A percentile compares a stretch with the other conserved stretches of the same genome.
Evolutionary conservation across 2,113 vertebrate genomes (phyloP).

Genomic region (Poeciliopsis turrubarensis): DNA sequence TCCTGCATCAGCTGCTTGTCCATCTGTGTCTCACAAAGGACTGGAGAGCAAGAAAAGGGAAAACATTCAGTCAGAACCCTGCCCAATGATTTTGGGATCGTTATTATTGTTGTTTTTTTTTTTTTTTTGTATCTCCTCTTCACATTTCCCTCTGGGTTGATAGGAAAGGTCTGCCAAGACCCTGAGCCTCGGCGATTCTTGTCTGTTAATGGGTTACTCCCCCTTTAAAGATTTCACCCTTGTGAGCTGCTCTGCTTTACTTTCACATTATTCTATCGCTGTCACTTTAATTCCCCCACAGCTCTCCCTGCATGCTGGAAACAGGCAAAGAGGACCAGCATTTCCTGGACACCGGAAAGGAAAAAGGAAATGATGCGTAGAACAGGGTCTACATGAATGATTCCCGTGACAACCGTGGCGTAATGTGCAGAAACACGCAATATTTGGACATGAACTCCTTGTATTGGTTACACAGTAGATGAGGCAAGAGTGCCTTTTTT

Average conservation of each 20-base stretch:
- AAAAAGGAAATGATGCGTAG: conserved; percentile 10
- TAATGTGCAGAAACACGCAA: conserved; percentile 32
- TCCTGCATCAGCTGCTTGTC: conserved; percentile 64
- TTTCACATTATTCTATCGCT: conserved; percentile 49
- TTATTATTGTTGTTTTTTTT: not conserved
- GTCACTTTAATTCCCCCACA: conserved; percentile 70
- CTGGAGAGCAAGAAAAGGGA: conserved; percentile 9
- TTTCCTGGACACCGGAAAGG: conserved; percentile 36
- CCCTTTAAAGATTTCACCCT: conserved; percentile 58
- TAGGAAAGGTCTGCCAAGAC: conserved; percentile 36
- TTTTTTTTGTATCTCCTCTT: conserved; percentile 6
- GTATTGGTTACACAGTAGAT: conserved; percentile 19
- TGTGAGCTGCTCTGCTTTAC: conserved; percentile 73
- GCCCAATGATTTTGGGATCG: not conserved
- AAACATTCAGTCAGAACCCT: conserved; percentile 18
- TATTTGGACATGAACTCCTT: conserved; percentile 21
- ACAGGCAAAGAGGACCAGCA: conserved; percentile 40
- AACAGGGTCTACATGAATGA: conserved; percentile 30
- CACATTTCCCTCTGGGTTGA: conserved; percentile 4
- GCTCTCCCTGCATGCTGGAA: conserved; percentile 29
- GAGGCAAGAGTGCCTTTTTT: not conserved
- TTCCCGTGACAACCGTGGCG: conserved; percentile 34
- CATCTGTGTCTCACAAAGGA: conserved; percentile 49
- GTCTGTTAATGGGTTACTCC: conserved; percentile 56
- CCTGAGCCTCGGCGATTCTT: conserved; percentile 7